Base-by-base conservation (phyloP, 1,140 invertebrate genomes). In the Diprion similis region DNA sequence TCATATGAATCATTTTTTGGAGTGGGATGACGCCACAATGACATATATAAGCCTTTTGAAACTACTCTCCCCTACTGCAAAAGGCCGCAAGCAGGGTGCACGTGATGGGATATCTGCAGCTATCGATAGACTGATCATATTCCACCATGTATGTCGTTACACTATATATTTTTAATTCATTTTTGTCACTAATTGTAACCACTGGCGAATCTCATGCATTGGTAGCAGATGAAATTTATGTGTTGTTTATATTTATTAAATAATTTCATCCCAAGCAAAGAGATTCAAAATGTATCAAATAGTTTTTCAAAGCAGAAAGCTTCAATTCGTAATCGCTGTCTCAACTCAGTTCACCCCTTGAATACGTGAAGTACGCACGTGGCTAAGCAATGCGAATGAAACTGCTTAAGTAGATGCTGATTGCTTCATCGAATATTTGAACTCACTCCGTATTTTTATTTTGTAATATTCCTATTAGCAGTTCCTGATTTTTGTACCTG, bases 341-440 rank as follows among this genome's bases (percentile, higher is more conserved):
- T n/a, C 66, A 15, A 47, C 11, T 15, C 8, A 51, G 18, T 71
- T 74, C 18, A 74, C 70, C 19, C 68, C 73, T 1, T n/a, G 64
- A 46, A 51, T 51, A 15, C 48, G 48, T 51, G 48, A 51, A 51
- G 48, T 51, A 10, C 48, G 48, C 48, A 51, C 48, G 8, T 51
- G 48, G 48, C 48, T 51, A 51, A 51, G 9, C 48, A 51, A 51
- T 15, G 48, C 15, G 48, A 51, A 8, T 51, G 48, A 51, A 15
- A 51, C 48, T 51, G 48, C 48, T 51, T 15, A 8, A 15, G 15
- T 51, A 51, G n/a, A n/a, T n/a, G n/a, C n/a, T n/a, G n/a, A n/a
- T n/a, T n/a, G n/a, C n/a, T n/a, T n/a, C n/a, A n/a, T n/a, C n/a
- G n/a, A n/a, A n/a, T n/a, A n/a, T n/a, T n/a, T n/a, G n/a, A n/a